Evolutionary conservation across 2,797 vertebrate species (phyloP), one percentile per base, ranked within the genome.

Genomic region (Mallotus villosus): DNA sequence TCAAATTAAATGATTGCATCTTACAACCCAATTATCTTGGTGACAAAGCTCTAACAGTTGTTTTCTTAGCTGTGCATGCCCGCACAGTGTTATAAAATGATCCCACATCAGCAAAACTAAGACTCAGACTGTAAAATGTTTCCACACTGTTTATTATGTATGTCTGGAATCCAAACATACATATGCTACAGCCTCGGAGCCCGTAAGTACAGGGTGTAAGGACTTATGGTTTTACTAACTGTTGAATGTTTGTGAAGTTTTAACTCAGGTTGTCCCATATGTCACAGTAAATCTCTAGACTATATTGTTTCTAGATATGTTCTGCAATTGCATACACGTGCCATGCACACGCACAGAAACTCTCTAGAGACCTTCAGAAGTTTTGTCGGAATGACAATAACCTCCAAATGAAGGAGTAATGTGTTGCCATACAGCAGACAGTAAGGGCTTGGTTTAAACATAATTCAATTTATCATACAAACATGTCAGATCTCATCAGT

Each of bases 381-480:
- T 79, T 51, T 83, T 41, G 75, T 85, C 73, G 76, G 63, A 71
- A 73, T 55, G 29, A 70, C 70, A 66, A 60, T 77, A 60, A 68
- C 81, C 69, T 66, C 62, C 67, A 12, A 82, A 78, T 57, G 76
- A 80, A 74, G 51, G 71, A 3, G 82, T 84, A 82, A 92, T 81
- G 80, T 24, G 79, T 89, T 90, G 78, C 76, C 70, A 53, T 73
- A 57, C 64, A 79, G 70, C 65, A 46, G 73, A 71, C 78, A 74
- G 80, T 32, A 60, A 24, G 71, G 78, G 63, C 77, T 82, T 77
- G 74, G 68, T 88, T 79, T 82, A 66, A 83, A 74, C 81, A 81
- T 90, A 90, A 93, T 91, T 79, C 67, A 69, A 87, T 92, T 89
- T 85, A 78, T 85, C 82, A 83, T 73, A 72, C 79, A 86, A 84